Evolutionary conservation across 2,797 vertebrate genomes (phyloP).

Genomic region (Acanthiza pusilla): DNA sequence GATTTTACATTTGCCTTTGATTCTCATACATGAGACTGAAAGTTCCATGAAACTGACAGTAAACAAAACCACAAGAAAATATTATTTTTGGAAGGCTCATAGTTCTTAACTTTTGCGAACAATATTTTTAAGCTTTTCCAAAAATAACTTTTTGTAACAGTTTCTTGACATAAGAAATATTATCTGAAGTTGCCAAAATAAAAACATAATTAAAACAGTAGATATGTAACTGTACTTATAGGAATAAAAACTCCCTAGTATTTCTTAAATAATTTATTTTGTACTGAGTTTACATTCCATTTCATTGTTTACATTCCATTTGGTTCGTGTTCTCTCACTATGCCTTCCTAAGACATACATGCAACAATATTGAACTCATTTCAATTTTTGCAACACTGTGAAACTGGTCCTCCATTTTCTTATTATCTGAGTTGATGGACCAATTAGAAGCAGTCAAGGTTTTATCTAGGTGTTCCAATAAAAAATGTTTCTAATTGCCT

Average conservation of each 20-base stretch:
- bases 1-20: neutral
- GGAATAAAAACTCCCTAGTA: neutral
- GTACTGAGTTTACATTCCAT: neutral
- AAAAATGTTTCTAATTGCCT: slow-evolving; percentile 83
- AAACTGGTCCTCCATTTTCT: slow-evolving; percentile 63
- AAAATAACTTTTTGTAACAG: neutral
- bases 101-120: neutral
- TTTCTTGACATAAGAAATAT: neutral
- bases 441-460: slow-evolving; percentile 73
- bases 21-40: neutral
- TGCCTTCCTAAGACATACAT: neutral
- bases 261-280: neutral
- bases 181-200: neutral
- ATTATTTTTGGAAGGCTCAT: neutral
- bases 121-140: neutral
- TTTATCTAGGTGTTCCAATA: slow-evolving; percentile 69
- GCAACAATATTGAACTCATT: slow-evolving; percentile 53
- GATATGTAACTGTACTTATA: neutral
- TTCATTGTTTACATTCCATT: slow-evolving; percentile 2
- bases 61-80: neutral
- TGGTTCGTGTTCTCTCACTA: neutral
- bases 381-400: slow-evolving; percentile 64
- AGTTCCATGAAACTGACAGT: neutral
- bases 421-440: slow-evolving; percentile 67
- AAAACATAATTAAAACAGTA: neutral